Percentiles rank a stretch among this genome's conserved stretches.
Conservation (phyloP, 2,797 vertebrate genomes). For the Bradypus variegatus region DNA sequence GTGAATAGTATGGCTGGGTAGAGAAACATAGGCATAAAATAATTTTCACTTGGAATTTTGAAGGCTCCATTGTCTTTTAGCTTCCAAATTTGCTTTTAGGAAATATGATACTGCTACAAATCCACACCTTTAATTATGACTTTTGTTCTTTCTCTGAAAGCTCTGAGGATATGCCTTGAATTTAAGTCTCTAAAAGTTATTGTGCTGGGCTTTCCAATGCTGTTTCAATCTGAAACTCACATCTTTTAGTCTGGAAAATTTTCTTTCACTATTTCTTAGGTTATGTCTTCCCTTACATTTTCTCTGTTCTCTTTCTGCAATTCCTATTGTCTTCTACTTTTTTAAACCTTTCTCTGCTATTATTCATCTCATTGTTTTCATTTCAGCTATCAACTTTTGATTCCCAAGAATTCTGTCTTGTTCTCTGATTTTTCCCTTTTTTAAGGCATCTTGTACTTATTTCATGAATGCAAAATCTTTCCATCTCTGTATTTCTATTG, state of each 20-base stretch:
- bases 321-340: not conserved
- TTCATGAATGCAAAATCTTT: not conserved
- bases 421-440: not conserved
- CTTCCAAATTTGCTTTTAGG: slow-evolving; percentile 17
- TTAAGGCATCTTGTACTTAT: not conserved
- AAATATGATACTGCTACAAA: not conserved
- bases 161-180: not conserved
- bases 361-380: not conserved
- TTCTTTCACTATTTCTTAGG: not conserved
- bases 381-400: slow-evolving; percentile 16
- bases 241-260: not conserved
- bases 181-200: not conserved
- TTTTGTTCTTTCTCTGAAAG: slow-evolving; percentile 4
- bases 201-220: not conserved
- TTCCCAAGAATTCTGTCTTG: slow-evolving; percentile 9
- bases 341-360: not conserved
- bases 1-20: not conserved
- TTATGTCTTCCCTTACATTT: not conserved
- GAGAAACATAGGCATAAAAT: not conserved
- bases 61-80: not conserved
- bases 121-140: not conserved
- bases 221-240: not conserved
- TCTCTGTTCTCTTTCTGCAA: not conserved
- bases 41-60: not conserved
- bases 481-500: not conserved